Base-by-base conservation (phyloP, 2,888 invertebrate genomes). In the Pheosia tremula region DNA sequence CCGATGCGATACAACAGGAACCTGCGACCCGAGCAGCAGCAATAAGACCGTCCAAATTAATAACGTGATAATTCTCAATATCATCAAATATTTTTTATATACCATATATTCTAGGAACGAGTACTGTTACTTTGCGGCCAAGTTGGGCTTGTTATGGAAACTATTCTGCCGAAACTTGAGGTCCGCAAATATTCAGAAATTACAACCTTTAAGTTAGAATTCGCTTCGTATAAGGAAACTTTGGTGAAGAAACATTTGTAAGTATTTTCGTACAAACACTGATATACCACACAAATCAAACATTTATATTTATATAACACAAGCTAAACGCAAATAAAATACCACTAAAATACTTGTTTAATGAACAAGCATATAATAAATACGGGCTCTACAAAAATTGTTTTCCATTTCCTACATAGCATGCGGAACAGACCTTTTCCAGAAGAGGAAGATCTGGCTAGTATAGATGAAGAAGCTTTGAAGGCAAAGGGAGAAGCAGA, bases 391-490 rank as follows among this genome's bases (percentile, higher is more conserved):
- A 0, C 11, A 5, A 56, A 24, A 55, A 43, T 38, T 50, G 58
- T 61, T 13, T 24, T 50, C 8, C 4, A 13, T 50, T 24, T 24
- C 55, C 41, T 60, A 63, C 9, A 45, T 64, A 94, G 94, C 63
- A 86, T 94, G 86, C 91, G 92, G 0, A 62, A 87, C 66, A 86
- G 89, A 47, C 93, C 93, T 13, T 91, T 93, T 52, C 93, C 93
- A 1, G 77, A 81, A 3, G 93, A 93, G 75, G 93, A 94, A 64
- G 94, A 93, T 67, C 78, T 93, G 7, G 93, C 93, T 3, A 93
- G 93, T 71, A 85, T 93, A 43, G 94, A 94, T 50, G 93, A 93
- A 77, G 92, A 91, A 58, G 95, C 97, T 57, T 82, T 95, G n/a
- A 93, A 95, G 67, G 90, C 95, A 3, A 87, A 88, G 57, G 94